Base-by-base conservation (phyloP, 1,140 invertebrate species). In the Aphaenogaster rudis region DNA sequence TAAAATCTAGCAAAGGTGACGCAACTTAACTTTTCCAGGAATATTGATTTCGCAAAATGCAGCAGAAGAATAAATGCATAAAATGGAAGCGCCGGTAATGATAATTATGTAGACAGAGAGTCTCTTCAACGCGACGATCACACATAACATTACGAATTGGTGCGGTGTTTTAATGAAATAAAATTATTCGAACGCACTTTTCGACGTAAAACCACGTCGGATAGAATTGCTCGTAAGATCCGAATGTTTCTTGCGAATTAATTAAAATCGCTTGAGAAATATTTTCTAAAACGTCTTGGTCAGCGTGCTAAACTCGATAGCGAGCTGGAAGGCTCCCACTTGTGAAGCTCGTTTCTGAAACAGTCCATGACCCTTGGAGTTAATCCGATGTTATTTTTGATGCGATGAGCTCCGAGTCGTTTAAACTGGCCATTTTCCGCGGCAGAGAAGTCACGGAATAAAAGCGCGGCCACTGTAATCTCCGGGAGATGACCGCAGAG, bases 351-450 rank as follows among this genome's bases (percentile, higher is more conserved):
- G 13, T 72, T 82, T 13, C 67, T 72, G 52, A 50, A 76, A 84
- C 61, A 48, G 5, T 21, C 36, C 28, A 13, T n/a, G 52, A 82
- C 28, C 42, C 28, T 42, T n/a, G 28, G n/a, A 50, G 54, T 48
- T 84, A 84, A 84, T 84, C n/a, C 33, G 28, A 84, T 36, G 69
- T 84, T 84, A 74, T 61, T 84, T 84, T 74, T 82, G 39, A 82
- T 74, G 54, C 28, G 67, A 72, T 36, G 52, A 48, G 64, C 21
- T 17, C 66, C 39, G 66, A 82, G 69, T 82, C 52, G 66, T 72
- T 72, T 74, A 61, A 84, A 84, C 28, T 21, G 11, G 28, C 42
- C 42, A 61, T 74, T 74, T 82, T 61, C 52, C 15, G 28, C 48
- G 33, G 33, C 63, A 15, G 39, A 36, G 71, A 82, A 50, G 48